Evolutionary conservation across 2,888 invertebrate genomes (phyloP).

Genomic region (Lydus trimaculatus): DNA sequence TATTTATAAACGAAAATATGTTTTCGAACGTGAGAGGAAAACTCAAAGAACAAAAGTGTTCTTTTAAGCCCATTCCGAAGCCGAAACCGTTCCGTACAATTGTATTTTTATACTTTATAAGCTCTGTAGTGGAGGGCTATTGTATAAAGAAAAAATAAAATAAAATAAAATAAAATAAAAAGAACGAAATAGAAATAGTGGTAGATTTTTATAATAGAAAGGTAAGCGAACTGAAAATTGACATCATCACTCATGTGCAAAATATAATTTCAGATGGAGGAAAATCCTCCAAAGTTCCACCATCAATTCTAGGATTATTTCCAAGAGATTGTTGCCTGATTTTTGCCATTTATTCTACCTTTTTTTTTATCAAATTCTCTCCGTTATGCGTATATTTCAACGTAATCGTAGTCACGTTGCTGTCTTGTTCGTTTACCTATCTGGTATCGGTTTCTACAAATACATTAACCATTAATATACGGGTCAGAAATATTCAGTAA

Average conservation of each 20-base stretch:
- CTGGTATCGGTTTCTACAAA: too few species aligned
- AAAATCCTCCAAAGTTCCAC: not conserved
- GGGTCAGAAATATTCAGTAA: too few species aligned
- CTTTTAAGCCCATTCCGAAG: not conserved
- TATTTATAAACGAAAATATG: constrained; percentile 1
- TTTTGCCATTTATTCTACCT: not conserved
- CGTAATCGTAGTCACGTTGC: too few species aligned
- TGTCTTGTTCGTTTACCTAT: too few species aligned
- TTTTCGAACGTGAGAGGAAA: not conserved
- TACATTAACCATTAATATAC: too few species aligned
- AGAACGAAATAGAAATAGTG: not conserved
- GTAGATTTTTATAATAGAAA: constrained; percentile 1
- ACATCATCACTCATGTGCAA: not conserved
- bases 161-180: too few species aligned
- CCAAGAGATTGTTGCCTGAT: not conserved
- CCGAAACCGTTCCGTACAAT: not conserved
- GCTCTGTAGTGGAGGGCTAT: not conserved
- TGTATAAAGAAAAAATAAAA: not conserved
- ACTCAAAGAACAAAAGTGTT: not conserved
- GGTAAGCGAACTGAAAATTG: not conserved
- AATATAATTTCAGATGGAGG: not conserved
- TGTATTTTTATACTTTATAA: constrained; percentile 3
- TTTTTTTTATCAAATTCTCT: not conserved
- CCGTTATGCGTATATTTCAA: too few species aligned
- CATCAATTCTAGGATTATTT: not conserved